Base-by-base conservation (phyloP, 2,797 vertebrate genomes). In the Tragelaphus oryx region DNA sequence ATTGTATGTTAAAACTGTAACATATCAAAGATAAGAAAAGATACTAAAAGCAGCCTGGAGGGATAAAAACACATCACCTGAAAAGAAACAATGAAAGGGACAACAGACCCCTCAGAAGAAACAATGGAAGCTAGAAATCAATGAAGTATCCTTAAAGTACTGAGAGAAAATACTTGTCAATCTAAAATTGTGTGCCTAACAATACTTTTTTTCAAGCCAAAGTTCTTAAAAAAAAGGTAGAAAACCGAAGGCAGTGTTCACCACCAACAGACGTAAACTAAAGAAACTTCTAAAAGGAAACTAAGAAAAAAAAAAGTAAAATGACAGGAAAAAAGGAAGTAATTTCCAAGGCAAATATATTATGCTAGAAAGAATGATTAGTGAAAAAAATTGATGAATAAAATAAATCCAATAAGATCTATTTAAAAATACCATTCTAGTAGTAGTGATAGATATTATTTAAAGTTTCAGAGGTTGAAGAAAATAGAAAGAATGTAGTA, bases 251-350 rank as follows among this genome's bases (percentile, higher is more conserved):
- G 16, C 44, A 65, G 11, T 74, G 55, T 75, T 87, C 79, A 84
- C 52, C 60, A 93, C 9, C 57, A 89, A 59, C 41, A 90, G 26
- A 57, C 7, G 44, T 22, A 60, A 89, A 92, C 46, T 92, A 89
- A 89, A 82, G 75, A 33, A 90, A 90, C 46, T 84, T 93, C 14
- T 95, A 28, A 89, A 89, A 76, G 24, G n/a, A 89, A 92, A 76
- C 60, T 62, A 46, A 68, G 54, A 55, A 91, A 91, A 79, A 75
- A 44, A 37, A 88, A 41, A 85, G 30, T 83, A 87, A 80, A 87
- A 65, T 92, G 26, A 82, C 28, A 93, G 5, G 30, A 55, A 59
- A 57, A 83, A 59, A 4, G 6, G n/a, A 93, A 91, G 24, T 68
- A 91, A 87, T 85, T 86, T 46, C 71, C 59, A 91, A 86, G 62